Percentiles rank a stretch among this genome's conserved stretches.
Evolutionary conservation across 1,140 invertebrate genomes (phyloP).

Genomic region (Delia radicum): DNA sequence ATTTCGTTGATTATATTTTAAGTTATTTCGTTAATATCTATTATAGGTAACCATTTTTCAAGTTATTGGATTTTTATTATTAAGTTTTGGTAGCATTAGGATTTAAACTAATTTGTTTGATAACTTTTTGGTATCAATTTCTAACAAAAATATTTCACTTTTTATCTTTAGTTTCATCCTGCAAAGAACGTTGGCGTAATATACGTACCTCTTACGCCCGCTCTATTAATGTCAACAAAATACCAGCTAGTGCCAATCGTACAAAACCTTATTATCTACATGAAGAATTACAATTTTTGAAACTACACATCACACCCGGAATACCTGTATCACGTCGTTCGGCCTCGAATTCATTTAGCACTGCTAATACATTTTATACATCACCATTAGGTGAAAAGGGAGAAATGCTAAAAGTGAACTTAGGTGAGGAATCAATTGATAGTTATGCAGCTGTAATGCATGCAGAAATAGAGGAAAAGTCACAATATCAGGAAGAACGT

Average conservation of each 20-base stretch:
- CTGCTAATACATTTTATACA: neutral
- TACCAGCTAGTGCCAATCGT: conserved; percentile 35
- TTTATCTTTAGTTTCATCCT: conserved; percentile 35
- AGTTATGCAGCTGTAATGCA: conserved; percentile 26
- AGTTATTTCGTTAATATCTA: no score
- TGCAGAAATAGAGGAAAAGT: conserved; percentile 30
- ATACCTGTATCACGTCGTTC: conserved; percentile 38
- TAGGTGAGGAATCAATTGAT: conserved; percentile 31
- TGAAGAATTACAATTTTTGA: conserved; percentile 40
- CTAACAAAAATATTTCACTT: no score
- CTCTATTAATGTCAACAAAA: conserved; percentile 41
- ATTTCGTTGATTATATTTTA: no score
- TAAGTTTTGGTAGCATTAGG: no score
- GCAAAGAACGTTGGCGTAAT: conserved; percentile 48
- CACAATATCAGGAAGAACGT: conserved; percentile 8
- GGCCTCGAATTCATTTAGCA: neutral
- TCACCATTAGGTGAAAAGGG: conserved; percentile 23
- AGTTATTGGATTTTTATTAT: no score
- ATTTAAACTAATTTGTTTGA: no score
- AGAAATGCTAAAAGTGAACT: conserved; percentile 24
- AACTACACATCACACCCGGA: conserved; percentile 43
- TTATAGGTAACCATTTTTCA: no score
- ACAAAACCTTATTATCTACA: conserved; percentile 45
- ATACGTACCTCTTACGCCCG: conserved; percentile 43
- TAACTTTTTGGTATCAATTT: no score